A percentile compares a stretch with the other conserved stretches of the same genome.
phyloP scores from a whole-genome alignment of 2,113 vertebrate genomes.

The Entelurus aequoreus region DNA sequence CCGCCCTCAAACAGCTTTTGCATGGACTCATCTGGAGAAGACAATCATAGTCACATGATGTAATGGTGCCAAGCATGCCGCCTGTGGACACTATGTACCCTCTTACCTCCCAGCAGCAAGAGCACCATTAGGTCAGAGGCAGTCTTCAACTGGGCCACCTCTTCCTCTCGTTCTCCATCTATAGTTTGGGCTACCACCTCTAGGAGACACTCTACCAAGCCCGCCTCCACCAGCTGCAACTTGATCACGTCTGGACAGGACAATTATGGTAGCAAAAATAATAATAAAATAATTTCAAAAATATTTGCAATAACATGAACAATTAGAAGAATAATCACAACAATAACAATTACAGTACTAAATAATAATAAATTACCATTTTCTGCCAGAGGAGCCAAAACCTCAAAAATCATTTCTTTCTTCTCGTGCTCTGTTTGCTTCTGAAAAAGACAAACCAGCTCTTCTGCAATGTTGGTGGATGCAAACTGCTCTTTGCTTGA shows the following conservation, averaged over 20 bases:
- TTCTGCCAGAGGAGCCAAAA: conserved; percentile 94
- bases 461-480: conserved; percentile 89
- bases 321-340: too few species aligned
- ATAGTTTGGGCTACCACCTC: conserved; percentile 91
- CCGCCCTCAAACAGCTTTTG: conserved; percentile 97
- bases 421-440: conserved; percentile 95
- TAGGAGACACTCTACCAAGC: conserved; percentile 92
- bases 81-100: too few species aligned
- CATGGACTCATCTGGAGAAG: conserved; percentile 89
- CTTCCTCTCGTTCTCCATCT: conserved; percentile 89
- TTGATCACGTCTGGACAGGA: conserved; percentile 85
- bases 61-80: not conserved
- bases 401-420: conserved; percentile 98
- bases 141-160: conserved; percentile 91
- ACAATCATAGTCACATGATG: not conserved
- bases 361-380: conserved; percentile 75
- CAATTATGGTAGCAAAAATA: too few species aligned
- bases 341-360: too few species aligned
- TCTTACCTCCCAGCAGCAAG: conserved; percentile 87
- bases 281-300: too few species aligned
- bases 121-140: conserved; percentile 97
- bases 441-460: conserved; percentile 92
- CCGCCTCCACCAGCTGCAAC: conserved; percentile 94
- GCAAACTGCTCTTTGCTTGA: conserved; percentile 99
- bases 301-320: too few species aligned